phyloP scores from a whole-genome alignment of 2,888 invertebrate species.

The Chalcis sispes region DNA sequence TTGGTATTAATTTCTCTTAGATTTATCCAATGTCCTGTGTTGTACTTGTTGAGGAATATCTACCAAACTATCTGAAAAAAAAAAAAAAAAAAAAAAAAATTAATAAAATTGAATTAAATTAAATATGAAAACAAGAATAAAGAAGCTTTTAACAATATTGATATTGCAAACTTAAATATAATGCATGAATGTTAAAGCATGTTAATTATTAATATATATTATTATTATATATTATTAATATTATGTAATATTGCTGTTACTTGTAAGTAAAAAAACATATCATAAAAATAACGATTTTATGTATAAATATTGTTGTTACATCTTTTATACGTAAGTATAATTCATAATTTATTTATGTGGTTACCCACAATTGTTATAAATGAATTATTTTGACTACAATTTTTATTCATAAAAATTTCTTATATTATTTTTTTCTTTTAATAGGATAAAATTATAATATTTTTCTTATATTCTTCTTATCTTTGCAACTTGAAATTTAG shows the following conservation, averaged over 20 bases:
- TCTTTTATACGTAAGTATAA: constrained; percentile 42
- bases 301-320: constrained; percentile 33
- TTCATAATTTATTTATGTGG: constrained; percentile 28
- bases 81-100: constrained; percentile 1
- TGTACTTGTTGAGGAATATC: constrained; percentile 14
- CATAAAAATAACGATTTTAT: no score
- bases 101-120: not conserved
- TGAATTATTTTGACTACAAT: no score
- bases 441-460: no score
- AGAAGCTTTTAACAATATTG: not conserved
- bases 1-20: not conserved
- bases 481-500: no score
- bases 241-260: no score
- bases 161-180: not conserved
- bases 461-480: no score
- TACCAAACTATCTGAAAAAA: constrained; percentile 25
- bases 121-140: not conserved
- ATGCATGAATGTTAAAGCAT: constrained; percentile 8
- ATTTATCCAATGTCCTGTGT: constrained; percentile 14
- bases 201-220: no score
- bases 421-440: constrained; percentile 14
- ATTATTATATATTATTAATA: no score
- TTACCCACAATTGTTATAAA: no score
- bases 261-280: not conserved
- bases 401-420: constrained; percentile 4